Evolutionary conservation across 1,140 invertebrate species (phyloP).

Genomic region (Rhagoletis zephyria): DNA sequence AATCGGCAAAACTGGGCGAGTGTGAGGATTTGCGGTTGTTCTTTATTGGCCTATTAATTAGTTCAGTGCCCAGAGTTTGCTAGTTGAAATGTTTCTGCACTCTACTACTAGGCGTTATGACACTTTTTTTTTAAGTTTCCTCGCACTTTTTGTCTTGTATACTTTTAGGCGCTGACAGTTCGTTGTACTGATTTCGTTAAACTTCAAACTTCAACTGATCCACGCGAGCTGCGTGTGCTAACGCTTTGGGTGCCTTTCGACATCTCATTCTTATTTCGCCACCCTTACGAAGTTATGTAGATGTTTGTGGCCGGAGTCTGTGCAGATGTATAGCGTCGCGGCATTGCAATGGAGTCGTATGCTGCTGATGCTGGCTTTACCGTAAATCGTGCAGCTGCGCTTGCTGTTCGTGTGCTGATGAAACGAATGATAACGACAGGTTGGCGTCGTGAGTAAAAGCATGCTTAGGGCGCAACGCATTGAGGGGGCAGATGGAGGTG

Average conservation of each 20-base stretch:
- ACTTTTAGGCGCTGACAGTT: background rate
- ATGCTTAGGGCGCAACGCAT: background rate
- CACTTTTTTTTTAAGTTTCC: background rate
- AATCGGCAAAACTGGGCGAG: background rate
- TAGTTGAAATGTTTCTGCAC: background rate
- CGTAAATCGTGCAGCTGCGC: background rate
- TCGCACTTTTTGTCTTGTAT: background rate
- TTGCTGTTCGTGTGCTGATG: conserved; percentile 54
- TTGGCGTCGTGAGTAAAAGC: background rate
- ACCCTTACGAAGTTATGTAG: conserved; percentile 5
- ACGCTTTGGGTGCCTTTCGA: conserved; percentile 39
- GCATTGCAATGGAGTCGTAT: conserved; percentile 20
- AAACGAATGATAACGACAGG: conserved; percentile 60
- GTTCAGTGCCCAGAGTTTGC: background rate
- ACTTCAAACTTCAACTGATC: conserved; percentile 52
- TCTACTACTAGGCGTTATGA: background rate
- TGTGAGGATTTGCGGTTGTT: background rate
- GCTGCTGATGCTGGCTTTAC: background rate
- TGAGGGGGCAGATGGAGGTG: background rate
- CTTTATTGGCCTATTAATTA: background rate
- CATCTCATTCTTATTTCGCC: conserved; percentile 13
- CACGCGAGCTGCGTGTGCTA: conserved; percentile 44
- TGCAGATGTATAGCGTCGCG: background rate
- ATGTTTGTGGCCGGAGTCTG: background rate
- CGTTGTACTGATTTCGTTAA: conserved; percentile 19